Conservation (phyloP, 2,113 vertebrate species). For the Chroicocephalus ridibundus region DNA sequence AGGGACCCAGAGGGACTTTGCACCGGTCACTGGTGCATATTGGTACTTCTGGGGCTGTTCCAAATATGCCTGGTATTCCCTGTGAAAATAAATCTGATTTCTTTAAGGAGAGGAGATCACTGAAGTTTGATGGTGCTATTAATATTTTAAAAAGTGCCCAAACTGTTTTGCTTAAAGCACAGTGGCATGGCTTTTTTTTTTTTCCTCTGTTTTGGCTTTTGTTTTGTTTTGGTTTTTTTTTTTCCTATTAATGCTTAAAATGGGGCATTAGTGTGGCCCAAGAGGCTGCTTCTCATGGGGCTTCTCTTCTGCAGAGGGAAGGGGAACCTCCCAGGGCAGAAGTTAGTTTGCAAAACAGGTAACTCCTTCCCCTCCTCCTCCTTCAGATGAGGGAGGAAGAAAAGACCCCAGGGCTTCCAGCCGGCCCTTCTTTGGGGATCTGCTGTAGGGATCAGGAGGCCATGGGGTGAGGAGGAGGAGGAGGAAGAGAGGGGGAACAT, state of each 20-base stretch:
- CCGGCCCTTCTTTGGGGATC: background rate
- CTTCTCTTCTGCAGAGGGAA: background rate
- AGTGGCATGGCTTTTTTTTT: background rate
- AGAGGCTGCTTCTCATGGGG: fast-evolving
- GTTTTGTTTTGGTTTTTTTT: background rate
- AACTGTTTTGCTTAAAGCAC: background rate
- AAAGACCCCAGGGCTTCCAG: background rate
- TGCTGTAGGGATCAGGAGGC: background rate
- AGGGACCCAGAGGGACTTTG: background rate
- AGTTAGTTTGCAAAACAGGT: background rate
- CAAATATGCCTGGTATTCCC: background rate
- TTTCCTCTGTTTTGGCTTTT: background rate
- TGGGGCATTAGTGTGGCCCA: fast-evolving
- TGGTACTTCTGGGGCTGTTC: background rate
- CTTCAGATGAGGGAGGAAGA: background rate
- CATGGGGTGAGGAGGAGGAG: background rate
- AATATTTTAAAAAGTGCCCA: background rate
- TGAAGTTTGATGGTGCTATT: background rate
- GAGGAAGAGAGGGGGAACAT: background rate
- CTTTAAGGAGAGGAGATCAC: background rate
- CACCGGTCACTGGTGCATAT: background rate
- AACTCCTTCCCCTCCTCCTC: background rate
- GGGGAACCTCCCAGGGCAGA: background rate
- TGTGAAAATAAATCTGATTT: background rate
- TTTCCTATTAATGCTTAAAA: background rate